Evolutionary conservation across 92 coral and sea anemone species (phyloP), one percentile per base, ranked within the genome.

Genomic region (Anthopleura xanthogrammica): DNA sequence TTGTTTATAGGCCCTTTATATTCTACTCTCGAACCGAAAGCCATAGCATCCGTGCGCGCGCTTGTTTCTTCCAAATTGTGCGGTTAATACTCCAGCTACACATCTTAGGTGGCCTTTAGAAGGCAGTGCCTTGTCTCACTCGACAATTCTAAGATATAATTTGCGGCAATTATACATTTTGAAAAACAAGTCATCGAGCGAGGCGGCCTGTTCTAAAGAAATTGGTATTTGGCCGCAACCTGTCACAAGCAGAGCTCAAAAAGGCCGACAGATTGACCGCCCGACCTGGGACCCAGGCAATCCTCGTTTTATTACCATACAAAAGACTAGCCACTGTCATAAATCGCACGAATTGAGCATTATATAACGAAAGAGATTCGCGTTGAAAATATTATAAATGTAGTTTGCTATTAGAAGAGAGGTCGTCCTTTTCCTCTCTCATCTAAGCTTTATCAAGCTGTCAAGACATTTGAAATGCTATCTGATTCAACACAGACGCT

Each of bases 241-340:
- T 86, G 84, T 80, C 89, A 80, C 79, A 80, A 80, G 85, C 85
- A 42, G 85, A 29, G 85, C 80, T 57, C 89, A 86, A 80, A 84
- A 41, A 22, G 6, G 68, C 87, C 87, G 87, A 72, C 54, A 43
- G 39, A 16, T 52, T 65, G 52, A 81, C 77, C 24, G 87, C 80
- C 72, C 52, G 81, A 65, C 76, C 76, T 73, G 74, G 77, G 82
- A 65, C n/a, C 72, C 40, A 75, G 73, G 80, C 20, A 58, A 54
- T 55, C 48, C 79, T 76, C 60, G 57, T 12, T 8, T 54, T 23
- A 62, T 62, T 62, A 62, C 23, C 74, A 68, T 68, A 68, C 43
- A 68, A 12, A 29, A 23, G 41, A 7, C 16, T 14, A 54, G 11
- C 54, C 54, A 11, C 8, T 2, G 36, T 2, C 12, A 19, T 23